Conservation (phyloP, 2,888 invertebrate species). For the Stenurella melanura region DNA sequence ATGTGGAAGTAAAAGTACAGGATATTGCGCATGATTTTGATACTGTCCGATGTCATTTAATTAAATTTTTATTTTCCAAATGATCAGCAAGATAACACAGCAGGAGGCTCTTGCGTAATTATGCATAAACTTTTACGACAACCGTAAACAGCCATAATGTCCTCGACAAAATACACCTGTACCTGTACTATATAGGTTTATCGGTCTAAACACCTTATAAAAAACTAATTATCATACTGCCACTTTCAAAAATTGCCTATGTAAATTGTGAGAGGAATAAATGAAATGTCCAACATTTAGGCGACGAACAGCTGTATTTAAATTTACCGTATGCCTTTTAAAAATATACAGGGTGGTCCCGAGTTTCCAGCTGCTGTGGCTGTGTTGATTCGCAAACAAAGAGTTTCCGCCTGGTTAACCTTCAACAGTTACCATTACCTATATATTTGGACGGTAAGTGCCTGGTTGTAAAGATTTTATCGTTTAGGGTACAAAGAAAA, state of each 20-base stretch:
- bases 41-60: neutral
- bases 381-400: conserved; percentile 2
- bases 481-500: neutral
- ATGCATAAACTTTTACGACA: neutral
- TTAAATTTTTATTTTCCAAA: neutral
- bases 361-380: neutral
- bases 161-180: conserved; percentile 12
- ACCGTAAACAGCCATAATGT: neutral
- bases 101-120: neutral
- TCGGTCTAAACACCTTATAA: conserved; percentile 1
- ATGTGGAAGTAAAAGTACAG: no score
- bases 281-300: neutral
- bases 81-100: neutral
- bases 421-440: neutral
- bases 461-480: neutral
- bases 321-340: conserved; percentile 16
- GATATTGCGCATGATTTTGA: no score
- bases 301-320: conserved; percentile 16
- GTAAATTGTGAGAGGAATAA: neutral
- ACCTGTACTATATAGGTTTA: neutral
- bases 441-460: neutral
- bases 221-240: neutral
- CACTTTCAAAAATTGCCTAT: conserved; percentile 19
- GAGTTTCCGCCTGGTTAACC: conserved; percentile 19
- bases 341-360: conserved; percentile 8